Conservation (phyloP, 2,797 vertebrate species). For the Megaceryle alcyon region DNA sequence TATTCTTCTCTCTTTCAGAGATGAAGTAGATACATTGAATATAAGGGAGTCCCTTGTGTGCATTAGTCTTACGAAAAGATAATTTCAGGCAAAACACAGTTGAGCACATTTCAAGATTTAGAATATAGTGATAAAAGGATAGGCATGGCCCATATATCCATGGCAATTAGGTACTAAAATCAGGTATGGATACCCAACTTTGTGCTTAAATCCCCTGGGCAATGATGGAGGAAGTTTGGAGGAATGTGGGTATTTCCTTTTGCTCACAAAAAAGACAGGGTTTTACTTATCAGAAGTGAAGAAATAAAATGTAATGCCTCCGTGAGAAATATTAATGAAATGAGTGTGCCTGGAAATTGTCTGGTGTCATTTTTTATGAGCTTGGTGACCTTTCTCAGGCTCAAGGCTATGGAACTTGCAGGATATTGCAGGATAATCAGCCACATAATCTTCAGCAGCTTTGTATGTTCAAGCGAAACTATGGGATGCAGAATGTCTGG, state of each 20-base stretch:
- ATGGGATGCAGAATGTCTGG: neutral
- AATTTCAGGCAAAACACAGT: neutral
- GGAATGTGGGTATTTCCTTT: neutral
- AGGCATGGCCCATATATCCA: neutral
- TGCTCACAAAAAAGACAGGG: neutral
- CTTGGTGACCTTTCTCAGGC: neutral
- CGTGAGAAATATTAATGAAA: neutral
- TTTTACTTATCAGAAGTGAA: neutral
- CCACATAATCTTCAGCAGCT: neutral
- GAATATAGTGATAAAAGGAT: neutral
- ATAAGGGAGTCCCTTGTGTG: neutral
- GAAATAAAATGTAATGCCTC: neutral
- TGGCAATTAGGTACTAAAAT: neutral
- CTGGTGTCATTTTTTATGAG: neutral
- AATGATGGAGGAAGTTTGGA: neutral
- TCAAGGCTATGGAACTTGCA: neutral
- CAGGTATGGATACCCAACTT: neutral
- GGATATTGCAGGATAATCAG: neutral
- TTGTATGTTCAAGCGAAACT: neutral
- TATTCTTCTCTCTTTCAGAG: neutral
- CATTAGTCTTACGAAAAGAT: neutral
- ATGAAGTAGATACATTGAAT: neutral
- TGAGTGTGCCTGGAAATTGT: neutral
- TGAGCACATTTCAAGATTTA: neutral
- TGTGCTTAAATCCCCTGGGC: neutral